These are phyloP conservation scores for Chesias legatella DNA, from an alignment of 2,888 invertebrate species.

Conservation along the genomic window DNA sequence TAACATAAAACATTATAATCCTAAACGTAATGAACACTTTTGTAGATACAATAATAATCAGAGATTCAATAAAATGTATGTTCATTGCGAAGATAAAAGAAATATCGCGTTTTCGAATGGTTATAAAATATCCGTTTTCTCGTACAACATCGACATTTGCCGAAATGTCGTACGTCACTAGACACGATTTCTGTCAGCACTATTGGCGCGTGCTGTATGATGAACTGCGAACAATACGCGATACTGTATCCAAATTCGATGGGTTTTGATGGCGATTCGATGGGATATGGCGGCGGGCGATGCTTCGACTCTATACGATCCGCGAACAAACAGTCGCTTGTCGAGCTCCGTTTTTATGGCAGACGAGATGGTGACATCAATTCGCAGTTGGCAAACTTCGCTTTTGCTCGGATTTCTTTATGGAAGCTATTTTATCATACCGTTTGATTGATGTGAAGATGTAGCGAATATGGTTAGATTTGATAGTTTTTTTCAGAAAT, in stretches of 20 bases:
- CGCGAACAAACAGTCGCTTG: conserved; percentile 18
- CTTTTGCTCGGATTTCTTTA: conserved; percentile 28
- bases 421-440: conserved; percentile 19
- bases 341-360: conserved; percentile 14
- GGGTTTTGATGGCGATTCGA: conserved; percentile 24
- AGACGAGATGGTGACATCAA: conserved; percentile 25
- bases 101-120: too few relatives aligned
- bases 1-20: too few relatives aligned
- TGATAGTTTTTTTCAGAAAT: conserved; percentile 5
- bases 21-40: too few relatives aligned
- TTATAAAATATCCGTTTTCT: conserved; percentile 9
- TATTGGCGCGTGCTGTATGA: conserved; percentile 48
- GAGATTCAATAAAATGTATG: too few relatives aligned
- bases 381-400: conserved; percentile 23
- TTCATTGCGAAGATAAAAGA: too few relatives aligned
- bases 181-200: conserved; percentile 38
- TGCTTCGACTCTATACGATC: conserved; percentile 21
- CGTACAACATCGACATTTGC: conserved; percentile 20
- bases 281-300: conserved; percentile 9
- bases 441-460: conserved; percentile 1
- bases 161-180: conserved; percentile 14
- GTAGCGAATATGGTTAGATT: conserved; percentile 6
- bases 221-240: conserved; percentile 52
- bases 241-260: conserved; percentile 25
- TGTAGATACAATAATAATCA: too few relatives aligned